These are phyloP conservation scores for Andrena trimmerana DNA, from an alignment of 2,888 invertebrate genomes.

Conservation along the genomic window DNA sequence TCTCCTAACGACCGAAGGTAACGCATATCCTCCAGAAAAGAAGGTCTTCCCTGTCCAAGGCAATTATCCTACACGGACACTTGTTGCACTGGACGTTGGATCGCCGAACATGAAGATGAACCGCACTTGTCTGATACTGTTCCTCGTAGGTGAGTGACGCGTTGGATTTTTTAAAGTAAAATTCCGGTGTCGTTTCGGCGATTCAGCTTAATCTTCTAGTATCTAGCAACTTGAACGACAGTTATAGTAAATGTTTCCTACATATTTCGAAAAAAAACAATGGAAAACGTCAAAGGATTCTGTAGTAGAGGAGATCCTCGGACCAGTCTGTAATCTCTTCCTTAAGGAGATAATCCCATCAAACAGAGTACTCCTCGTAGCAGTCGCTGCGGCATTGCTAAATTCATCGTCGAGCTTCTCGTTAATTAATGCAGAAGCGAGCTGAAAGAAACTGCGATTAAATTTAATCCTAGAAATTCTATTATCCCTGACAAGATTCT, in stretches of 20 bases:
- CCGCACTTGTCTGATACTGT: conserved; percentile 69
- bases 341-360: conserved; percentile 54
- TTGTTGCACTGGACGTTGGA: not conserved
- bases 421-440: conserved; percentile 10
- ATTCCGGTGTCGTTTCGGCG: no score
- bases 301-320: conserved; percentile 23
- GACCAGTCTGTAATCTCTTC: conserved; percentile 42
- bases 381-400: not conserved
- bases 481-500: not conserved
- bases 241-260: no score
- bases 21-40: not conserved
- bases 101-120: conserved; percentile 65
- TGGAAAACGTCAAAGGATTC: conserved; percentile 19
- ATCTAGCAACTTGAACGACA: no score
- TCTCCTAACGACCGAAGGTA: not conserved
- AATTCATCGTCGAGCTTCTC: conserved; percentile 26
- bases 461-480: not conserved
- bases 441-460: not conserved
- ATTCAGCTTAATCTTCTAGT: no score
- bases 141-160: conserved; percentile 72
- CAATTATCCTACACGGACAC: not conserved
- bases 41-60: conserved; percentile 1
- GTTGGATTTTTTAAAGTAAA: not conserved
- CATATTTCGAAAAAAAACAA: no score
- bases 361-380: conserved; percentile 19